A percentile compares a stretch with the other conserved stretches of the same genome.
Conservation (phyloP, 2,797 vertebrate species). For the Decapterus maruadsi region DNA sequence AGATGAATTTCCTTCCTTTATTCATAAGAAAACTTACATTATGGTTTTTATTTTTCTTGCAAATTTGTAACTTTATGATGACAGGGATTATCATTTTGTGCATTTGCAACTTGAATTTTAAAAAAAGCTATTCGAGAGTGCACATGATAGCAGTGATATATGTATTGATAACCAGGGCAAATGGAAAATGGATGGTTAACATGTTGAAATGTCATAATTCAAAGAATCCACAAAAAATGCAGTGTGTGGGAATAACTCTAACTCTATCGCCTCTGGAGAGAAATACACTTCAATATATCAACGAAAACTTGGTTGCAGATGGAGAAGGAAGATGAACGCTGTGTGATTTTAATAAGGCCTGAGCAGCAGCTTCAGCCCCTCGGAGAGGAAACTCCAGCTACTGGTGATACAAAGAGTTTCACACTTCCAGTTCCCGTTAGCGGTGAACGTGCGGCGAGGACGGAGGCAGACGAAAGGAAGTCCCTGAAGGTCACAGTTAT, state of each 20-base stretch:
- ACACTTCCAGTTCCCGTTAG: slow-evolving; percentile 7
- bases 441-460: background rate
- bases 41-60: too few relatives aligned
- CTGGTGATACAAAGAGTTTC: background rate
- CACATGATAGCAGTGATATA: too few relatives aligned
- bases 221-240: background rate
- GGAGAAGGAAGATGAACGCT: background rate
- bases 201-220: background rate
- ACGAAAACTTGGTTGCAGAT: background rate
- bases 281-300: background rate
- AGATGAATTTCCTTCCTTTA: too few relatives aligned
- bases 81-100: too few relatives aligned
- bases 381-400: background rate
- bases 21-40: too few relatives aligned
- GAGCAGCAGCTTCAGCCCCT: too few relatives aligned
- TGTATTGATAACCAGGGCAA: background rate
- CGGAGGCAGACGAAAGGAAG: slow-evolving; percentile 1
- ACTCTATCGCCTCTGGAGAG: background rate
- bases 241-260: background rate
- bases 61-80: too few relatives aligned
- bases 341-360: too few relatives aligned
- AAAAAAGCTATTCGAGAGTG: too few relatives aligned
- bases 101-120: too few relatives aligned
- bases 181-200: background rate
- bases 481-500: background rate